Evolutionary conservation across 1,140 invertebrate genomes (phyloP).

Genomic region (Drosophila baimaii): DNA sequence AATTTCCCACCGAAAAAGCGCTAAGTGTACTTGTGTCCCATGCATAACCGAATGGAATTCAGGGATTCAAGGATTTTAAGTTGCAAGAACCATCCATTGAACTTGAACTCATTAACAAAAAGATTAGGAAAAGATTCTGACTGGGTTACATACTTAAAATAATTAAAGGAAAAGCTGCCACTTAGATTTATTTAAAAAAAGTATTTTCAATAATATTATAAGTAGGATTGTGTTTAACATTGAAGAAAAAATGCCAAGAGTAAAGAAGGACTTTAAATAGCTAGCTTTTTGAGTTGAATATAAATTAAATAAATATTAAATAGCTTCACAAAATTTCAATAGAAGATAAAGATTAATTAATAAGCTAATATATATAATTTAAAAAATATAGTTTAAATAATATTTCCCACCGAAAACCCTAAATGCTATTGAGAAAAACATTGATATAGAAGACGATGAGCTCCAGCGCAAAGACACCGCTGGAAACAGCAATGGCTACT

Average conservation of each 20-base stretch:
- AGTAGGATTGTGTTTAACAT: too few species aligned
- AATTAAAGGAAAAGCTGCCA: background rate
- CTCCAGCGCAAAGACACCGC: constrained; percentile 44
- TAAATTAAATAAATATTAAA: background rate
- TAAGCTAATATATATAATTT: background rate
- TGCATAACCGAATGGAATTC: background rate
- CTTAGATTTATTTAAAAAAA: background rate
- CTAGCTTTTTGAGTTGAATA: too few species aligned
- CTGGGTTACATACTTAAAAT: background rate
- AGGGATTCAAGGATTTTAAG: background rate
- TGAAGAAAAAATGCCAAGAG: too few species aligned
- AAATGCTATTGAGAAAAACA: constrained; percentile 46
- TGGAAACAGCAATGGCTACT: constrained; percentile 15
- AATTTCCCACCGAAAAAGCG: background rate
- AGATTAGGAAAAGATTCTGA: background rate
- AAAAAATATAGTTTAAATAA: background rate
- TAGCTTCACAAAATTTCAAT: background rate
- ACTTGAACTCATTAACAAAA: background rate
- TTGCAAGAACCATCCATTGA: background rate
- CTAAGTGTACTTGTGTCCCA: constrained; percentile 6
- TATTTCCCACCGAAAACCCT: background rate
- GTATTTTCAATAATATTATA: too few species aligned
- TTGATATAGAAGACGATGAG: constrained; percentile 48
- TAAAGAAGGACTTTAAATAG: too few species aligned
- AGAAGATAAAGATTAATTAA: background rate